Conservation (phyloP, 2,888 invertebrate genomes). For the Heteromyza rotundicornis region DNA sequence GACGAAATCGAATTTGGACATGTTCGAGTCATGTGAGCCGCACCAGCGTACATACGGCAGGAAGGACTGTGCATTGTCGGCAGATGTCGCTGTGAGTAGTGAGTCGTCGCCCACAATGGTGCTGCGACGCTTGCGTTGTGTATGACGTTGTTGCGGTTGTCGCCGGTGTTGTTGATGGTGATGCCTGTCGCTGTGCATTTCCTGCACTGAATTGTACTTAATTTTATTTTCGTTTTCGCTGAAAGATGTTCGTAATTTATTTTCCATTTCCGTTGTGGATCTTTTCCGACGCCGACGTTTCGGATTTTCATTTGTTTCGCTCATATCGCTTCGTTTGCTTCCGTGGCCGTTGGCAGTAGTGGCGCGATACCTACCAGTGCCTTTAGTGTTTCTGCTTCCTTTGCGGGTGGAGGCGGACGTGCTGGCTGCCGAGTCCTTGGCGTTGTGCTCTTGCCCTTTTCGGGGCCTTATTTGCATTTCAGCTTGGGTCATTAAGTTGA, state of each 20-base stretch:
- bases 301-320: conserved; percentile 35
- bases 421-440: not conserved
- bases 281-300: conserved; percentile 40
- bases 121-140: conserved; percentile 27
- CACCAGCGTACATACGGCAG: conserved; percentile 65
- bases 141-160: conserved; percentile 21
- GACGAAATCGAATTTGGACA: conserved; percentile 69
- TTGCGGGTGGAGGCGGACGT: no score
- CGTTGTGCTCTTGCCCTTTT: not conserved
- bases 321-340: conserved; percentile 20
- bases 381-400: conserved; percentile 2
- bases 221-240: not conserved
- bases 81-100: conserved; percentile 21
- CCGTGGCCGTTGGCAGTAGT: no score
- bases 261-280: conserved; percentile 28
- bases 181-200: conserved; percentile 5
- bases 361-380: no score
- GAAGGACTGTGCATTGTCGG: conserved; percentile 51
- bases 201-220: conserved; percentile 5
- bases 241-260: conserved; percentile 28
- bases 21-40: conserved; percentile 65
- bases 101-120: conserved; percentile 19
- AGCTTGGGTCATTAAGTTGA: conserved; percentile 21
- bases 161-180: conserved; percentile 16
- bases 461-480: conserved; percentile 30